Evolutionary conservation across 2,797 vertebrate genomes (phyloP), one percentile per base, ranked within the genome.

Genomic region (Dipus sagitta): DNA sequence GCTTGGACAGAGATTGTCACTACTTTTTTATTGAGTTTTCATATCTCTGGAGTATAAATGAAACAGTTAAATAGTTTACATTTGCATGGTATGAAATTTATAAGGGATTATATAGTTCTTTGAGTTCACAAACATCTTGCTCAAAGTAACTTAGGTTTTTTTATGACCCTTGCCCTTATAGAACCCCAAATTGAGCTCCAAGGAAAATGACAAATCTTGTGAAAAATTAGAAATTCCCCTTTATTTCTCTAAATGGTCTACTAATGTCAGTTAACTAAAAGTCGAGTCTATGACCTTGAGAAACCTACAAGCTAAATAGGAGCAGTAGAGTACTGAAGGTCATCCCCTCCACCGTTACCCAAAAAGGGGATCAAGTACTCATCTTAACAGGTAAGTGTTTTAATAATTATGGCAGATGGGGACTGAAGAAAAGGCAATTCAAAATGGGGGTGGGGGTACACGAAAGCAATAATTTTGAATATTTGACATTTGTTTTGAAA

Each of bases 401-500:
- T 93, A 54, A 18, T 90, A 94, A 89, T 93, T 81, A 38, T 26
- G 64, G 77, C 74, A 96, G 94, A 86, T 7, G 15, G 72, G 4
- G 18, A 42, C 62, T 38, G 94, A 91, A 98, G 74, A 77, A 86
- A 80, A 80, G 68, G 34, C 77, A 52, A 17, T 15, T 79, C 86
- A 84, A 77, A 94, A 86, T 3, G 47, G 42, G 88, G 30, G 11
- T 76, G 42, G 86, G 91, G 88, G 47, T 80, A 88, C 5, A 54
- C 23, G 24, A 96, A 96, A 90, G 95, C 95, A 96, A 95, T 96
- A 94, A 96, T 89, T 95, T 79, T 94, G 97, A 93, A 95, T 96
- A 95, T 96, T 94, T 95, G 96, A 93, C 96, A 94, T 96, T 97
- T 97, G 95, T 96, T 97, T 96, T 95, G 94, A 96, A 96, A 97